Evolutionary conservation across 2,113 vertebrate genomes (phyloP).

Genomic region (Etia nguti): DNA sequence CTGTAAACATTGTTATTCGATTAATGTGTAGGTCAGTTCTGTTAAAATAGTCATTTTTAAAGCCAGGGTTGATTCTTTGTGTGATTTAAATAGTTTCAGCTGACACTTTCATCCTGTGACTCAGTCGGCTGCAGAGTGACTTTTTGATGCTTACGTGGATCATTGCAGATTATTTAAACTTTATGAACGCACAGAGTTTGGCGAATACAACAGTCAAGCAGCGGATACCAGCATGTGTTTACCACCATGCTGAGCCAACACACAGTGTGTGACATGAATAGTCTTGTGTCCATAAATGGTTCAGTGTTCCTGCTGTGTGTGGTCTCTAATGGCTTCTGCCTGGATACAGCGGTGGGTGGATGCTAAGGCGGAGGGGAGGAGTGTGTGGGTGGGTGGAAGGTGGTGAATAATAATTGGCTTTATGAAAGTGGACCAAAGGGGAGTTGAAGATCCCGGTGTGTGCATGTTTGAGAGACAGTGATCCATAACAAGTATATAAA

Average conservation of each 20-base stretch:
- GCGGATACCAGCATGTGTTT: neutral
- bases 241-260: neutral
- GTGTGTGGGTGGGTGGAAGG: neutral
- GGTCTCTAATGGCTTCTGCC: constrained; percentile 8
- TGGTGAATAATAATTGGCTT: constrained; percentile 14
- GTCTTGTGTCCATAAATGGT: neutral
- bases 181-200: neutral
- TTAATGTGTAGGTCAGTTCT: neutral
- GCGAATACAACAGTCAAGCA: fast-evolving
- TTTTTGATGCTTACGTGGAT: neutral
- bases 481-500: neutral
- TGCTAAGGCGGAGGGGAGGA: neutral
- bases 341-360: constrained; percentile 1
- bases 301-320: neutral
- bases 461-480: neutral
- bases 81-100: neutral
- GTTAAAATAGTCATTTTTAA: neutral
- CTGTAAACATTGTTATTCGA: neutral
- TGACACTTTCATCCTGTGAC: neutral
- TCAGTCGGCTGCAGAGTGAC: neutral
- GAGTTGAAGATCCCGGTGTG: neutral
- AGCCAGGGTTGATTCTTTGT: neutral
- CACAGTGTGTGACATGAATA: neutral
- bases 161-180: neutral
- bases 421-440: neutral